Evolutionary conservation across 2,888 invertebrate genomes (phyloP).

Genomic region (Leptopilina myrica): DNA sequence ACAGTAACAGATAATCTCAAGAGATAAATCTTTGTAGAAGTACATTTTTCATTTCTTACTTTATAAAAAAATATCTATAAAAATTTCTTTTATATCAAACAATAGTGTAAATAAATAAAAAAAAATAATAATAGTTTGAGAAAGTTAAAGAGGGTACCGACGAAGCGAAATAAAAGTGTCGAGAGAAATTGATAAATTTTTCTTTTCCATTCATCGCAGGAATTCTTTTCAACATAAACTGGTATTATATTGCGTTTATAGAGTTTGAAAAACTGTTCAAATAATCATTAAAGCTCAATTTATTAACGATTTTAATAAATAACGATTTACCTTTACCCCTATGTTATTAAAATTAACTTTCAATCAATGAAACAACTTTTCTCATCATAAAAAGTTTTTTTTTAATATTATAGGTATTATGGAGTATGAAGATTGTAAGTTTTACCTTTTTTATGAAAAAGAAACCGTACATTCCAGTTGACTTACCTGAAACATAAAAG

Average conservation of each 20-base stretch:
- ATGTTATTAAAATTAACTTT: neutral
- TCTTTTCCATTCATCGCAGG: neutral
- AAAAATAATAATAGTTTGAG: conserved; percentile 2
- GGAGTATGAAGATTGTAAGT: neutral
- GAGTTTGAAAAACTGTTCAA: conserved; percentile 6
- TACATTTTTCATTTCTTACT: neutral
- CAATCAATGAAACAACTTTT: conserved; percentile 14
- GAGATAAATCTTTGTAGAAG: conserved; percentile 12
- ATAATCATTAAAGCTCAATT: neutral
- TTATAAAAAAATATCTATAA: neutral
- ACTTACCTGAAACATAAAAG: conserved; percentile 29
- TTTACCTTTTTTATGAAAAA: conserved; percentile 1
- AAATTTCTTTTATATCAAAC: conserved; percentile 8
- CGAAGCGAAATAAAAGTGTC: conserved; percentile 2
- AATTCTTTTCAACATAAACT: neutral
- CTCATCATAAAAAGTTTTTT: neutral
- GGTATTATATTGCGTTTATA: neutral
- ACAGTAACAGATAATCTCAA: neutral
- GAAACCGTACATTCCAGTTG: neutral
- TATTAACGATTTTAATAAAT: conserved; percentile 5
- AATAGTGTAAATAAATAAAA: conserved; percentile 2
- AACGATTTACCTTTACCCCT: neutral
- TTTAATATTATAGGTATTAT: neutral
- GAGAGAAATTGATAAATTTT: neutral
- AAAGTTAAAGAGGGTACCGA: neutral